A percentile compares a stretch with the other conserved stretches of the same genome.
Conservation (phyloP, 2,888 invertebrate species). For the Epinotia ramella region DNA sequence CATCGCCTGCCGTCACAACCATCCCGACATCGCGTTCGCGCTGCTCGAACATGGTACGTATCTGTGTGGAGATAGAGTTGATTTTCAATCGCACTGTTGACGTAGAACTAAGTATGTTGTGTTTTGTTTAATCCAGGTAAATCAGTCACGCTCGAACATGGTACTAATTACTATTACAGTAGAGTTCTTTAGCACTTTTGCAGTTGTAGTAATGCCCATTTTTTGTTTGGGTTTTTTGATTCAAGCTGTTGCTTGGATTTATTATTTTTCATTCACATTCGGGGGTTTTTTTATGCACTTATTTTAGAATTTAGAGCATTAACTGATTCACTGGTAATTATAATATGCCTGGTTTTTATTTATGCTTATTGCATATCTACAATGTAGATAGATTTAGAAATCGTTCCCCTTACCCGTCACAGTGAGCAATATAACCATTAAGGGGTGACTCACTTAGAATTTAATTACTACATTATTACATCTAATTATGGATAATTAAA, state of each 20-base stretch:
- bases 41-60: slow-evolving; percentile 93
- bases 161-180: neutral
- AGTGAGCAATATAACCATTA: neutral
- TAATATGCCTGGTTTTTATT: too few species aligned
- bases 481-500: neutral
- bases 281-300: too few species aligned
- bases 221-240: neutral
- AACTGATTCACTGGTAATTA: too few species aligned
- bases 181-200: neutral
- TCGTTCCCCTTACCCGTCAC: neutral
- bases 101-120: neutral
- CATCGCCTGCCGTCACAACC: slow-evolving; percentile 99
- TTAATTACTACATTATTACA: neutral
- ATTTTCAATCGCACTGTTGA: neutral
- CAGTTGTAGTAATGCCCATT: neutral
- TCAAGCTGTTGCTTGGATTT: neutral
- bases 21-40: slow-evolving; percentile 98
- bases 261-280: neutral
- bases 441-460: neutral
- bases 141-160: neutral
- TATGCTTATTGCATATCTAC: too few species aligned
- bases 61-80: neutral
- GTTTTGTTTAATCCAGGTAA: neutral
- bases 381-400: too few species aligned
- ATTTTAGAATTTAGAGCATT: too few species aligned